Evolutionary conservation across 2,888 invertebrate genomes (phyloP).

Genomic region (Drosophila rubida): DNA sequence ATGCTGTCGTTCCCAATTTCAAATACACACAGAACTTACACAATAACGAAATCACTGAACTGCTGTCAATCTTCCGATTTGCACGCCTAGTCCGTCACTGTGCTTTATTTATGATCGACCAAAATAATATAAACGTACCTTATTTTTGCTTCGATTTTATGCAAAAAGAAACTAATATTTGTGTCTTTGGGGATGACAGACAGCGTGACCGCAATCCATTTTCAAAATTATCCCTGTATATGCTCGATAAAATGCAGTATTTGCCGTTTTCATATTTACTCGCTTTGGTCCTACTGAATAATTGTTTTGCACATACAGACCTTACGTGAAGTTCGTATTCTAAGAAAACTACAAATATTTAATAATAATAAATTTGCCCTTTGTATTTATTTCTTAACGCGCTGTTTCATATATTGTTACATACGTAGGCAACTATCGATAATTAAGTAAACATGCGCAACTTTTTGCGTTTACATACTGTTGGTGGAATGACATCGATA

Average conservation of each 20-base stretch:
- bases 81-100: background rate
- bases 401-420: too few relatives aligned
- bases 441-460: too few relatives aligned
- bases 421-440: too few relatives aligned
- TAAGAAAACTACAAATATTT: too few relatives aligned
- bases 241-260: too few relatives aligned
- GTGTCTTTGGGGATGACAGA: slow-evolving; percentile 19
- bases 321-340: too few relatives aligned
- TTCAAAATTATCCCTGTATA: background rate
- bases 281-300: background rate
- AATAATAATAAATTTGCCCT: background rate
- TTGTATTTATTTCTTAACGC: too few relatives aligned
- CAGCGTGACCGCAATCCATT: background rate
- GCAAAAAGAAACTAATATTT: slow-evolving; percentile 41
- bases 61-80: slow-evolving; percentile 6
- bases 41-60: slow-evolving; percentile 49
- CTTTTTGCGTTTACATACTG: too few relatives aligned
- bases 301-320: too few relatives aligned
- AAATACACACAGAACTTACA: slow-evolving; percentile 46
- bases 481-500: too few relatives aligned
- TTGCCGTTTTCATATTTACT: background rate
- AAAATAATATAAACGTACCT: slow-evolving; percentile 8
- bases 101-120: slow-evolving; percentile 1
- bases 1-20: slow-evolving; percentile 4
- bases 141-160: slow-evolving; percentile 30